These are phyloP conservation scores for Beroe forskalii DNA, from an alignment of 37 sponge, comb jelly and placozoan genomes.

Conservation along the genomic window DNA sequence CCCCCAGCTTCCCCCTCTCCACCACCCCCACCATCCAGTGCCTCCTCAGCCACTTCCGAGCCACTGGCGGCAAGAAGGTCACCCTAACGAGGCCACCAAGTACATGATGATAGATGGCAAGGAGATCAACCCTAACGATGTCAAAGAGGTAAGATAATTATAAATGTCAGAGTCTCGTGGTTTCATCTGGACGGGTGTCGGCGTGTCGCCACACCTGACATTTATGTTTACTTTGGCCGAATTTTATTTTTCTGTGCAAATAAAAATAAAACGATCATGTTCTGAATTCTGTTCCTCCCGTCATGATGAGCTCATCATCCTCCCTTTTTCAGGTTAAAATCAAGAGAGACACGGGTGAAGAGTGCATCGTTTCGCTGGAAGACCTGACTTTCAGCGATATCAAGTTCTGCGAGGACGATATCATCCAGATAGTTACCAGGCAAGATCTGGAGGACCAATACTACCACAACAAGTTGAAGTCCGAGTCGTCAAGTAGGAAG, in stretches of 20 bases:
- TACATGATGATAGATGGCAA: constrained; percentile 23
- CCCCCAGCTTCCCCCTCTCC: constrained; percentile 30
- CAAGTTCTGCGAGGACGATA: constrained; percentile 45
- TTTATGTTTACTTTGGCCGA: too few species aligned
- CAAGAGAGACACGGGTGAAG: constrained; percentile 52
- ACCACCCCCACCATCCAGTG: constrained; percentile 13
- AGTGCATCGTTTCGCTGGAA: constrained; percentile 34
- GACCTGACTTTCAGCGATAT: constrained; percentile 23
- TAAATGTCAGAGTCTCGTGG: not conserved
- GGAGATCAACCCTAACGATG: not conserved
- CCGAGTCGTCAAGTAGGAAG: constrained; percentile 27
- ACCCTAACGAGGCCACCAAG: not conserved
- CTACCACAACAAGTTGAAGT: constrained; percentile 37
- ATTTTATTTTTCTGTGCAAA: too few species aligned
- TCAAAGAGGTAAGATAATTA: constrained; percentile 5
- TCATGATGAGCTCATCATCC: too few species aligned
- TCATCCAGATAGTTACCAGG: constrained; percentile 38
- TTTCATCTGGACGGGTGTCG: too few species aligned
- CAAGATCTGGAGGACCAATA: constrained; percentile 32
- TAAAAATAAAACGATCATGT: too few species aligned
- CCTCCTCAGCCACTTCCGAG: constrained; percentile 34
- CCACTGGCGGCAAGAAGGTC: not conserved
- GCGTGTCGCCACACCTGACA: too few species aligned
- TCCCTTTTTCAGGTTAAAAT: constrained; percentile 52
- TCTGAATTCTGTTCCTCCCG: too few species aligned